A percentile compares a stretch with the other conserved stretches of the same genome.
phyloP scores from a whole-genome alignment of 2,797 vertebrate species.

The Myotis pilosus region DNA sequence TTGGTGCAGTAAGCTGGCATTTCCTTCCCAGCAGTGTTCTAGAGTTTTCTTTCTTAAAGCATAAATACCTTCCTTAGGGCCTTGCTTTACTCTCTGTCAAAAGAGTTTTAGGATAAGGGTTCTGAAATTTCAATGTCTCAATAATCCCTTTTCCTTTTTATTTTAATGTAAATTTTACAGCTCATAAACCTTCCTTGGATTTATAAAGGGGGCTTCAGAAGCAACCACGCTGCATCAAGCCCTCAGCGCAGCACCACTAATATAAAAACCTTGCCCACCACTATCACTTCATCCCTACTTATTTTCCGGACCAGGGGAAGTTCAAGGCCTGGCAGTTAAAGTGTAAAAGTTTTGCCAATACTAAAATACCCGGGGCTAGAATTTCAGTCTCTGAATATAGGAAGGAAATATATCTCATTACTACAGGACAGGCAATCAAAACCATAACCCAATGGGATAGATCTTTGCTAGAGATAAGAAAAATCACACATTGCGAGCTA shows the following conservation, averaged over 20 bases:
- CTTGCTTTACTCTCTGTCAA: constrained; percentile 52
- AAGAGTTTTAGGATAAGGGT: constrained; percentile 68
- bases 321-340: neutral
- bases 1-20: too few relatives aligned
- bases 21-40: neutral
- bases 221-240: neutral
- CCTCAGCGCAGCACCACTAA: neutral
- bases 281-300: neutral
- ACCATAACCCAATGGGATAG: neutral
- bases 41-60: neutral
- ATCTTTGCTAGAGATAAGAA: neutral
- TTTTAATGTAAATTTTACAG: constrained; percentile 73
- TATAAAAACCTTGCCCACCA: neutral
- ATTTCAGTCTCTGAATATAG: neutral
- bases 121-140: constrained; percentile 61
- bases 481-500: neutral
- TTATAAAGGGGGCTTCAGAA: constrained; percentile 61
- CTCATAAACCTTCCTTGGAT: constrained; percentile 74
- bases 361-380: neutral
- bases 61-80: neutral
- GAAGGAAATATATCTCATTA: constrained; percentile 33
- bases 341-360: neutral
- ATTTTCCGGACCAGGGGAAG: neutral
- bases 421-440: neutral
- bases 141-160: neutral